phyloP scores from a whole-genome alignment of 2,888 invertebrate genomes.

The Nomada flava region DNA sequence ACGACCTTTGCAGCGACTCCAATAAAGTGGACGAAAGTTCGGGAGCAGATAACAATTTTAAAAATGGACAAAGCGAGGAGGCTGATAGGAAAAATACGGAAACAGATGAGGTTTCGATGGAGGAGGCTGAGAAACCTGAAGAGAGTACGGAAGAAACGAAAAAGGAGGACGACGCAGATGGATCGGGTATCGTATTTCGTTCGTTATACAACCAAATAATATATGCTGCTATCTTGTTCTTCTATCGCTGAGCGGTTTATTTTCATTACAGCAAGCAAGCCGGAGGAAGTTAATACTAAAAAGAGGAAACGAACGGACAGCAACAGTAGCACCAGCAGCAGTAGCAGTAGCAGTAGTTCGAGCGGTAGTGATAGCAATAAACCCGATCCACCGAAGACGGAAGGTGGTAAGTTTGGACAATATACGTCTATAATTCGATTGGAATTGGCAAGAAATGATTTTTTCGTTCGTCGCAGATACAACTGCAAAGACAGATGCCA shows the following conservation, averaged over 20 bases:
- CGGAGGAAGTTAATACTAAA: conserved; percentile 84
- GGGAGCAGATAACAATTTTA: conserved; percentile 81
- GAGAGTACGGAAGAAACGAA: conserved; percentile 77
- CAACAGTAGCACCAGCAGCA: conserved; percentile 85
- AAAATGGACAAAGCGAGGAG: conserved; percentile 84
- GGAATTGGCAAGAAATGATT: background rate
- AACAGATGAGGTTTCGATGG: conserved; percentile 79
- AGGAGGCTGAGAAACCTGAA: conserved; percentile 80
- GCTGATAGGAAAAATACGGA: conserved; percentile 84
- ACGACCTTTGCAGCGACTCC: conserved; percentile 37
- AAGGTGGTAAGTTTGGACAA: conserved; percentile 70
- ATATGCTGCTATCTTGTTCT: background rate
- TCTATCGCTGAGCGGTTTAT: background rate
- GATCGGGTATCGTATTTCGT: conserved; percentile 30
- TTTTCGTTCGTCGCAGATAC: conserved; percentile 47
- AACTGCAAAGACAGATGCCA: conserved; percentile 76
- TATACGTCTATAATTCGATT: background rate
- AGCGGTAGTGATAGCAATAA: conserved; percentile 85
- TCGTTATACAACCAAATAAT: background rate
- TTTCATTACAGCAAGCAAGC: conserved; percentile 78
- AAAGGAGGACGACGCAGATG: conserved; percentile 74
- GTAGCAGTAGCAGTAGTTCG: conserved; percentile 82
- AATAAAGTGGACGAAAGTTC: conserved; percentile 77
- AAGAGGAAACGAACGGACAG: conserved; percentile 86
- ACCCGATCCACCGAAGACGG: conserved; percentile 78